These are phyloP conservation scores for Hemibagrus wyckioides DNA, from an alignment of 2,113 vertebrate genomes.

Conservation along the genomic window DNA sequence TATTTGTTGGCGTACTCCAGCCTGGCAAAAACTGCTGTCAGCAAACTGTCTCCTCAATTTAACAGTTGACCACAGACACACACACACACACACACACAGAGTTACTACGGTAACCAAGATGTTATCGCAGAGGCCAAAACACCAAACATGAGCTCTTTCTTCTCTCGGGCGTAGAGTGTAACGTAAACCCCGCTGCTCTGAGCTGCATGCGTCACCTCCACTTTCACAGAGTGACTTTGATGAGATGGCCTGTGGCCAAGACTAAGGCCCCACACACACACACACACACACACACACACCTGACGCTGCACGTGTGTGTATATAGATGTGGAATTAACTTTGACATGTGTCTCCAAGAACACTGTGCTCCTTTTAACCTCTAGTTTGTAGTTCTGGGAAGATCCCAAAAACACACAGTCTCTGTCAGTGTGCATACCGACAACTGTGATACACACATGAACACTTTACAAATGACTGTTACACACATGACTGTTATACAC, in stretches of 20 bases:
- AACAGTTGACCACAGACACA: constrained; percentile 66
- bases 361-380: constrained; percentile 54
- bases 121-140: constrained; percentile 60
- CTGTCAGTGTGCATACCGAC: background rate
- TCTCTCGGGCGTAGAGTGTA: constrained; percentile 65
- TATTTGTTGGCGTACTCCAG: constrained; percentile 69
- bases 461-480: constrained; percentile 1
- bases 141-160: constrained; percentile 65
- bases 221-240: constrained; percentile 73
- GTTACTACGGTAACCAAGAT: constrained; percentile 56
- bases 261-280: constrained; percentile 61
- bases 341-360: constrained; percentile 61
- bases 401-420: constrained; percentile 5
- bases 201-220: constrained; percentile 63
- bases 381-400: constrained; percentile 41
- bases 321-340: constrained; percentile 55
- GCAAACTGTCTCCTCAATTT: constrained; percentile 72
- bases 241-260: constrained; percentile 63
- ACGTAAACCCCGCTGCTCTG: constrained; percentile 66
- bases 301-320: background rate
- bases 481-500: background rate
- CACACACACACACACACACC: constrained; percentile 34
- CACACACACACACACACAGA: constrained; percentile 44
- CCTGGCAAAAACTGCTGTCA: constrained; percentile 71
- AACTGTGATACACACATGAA: constrained; percentile 4